Conservation (phyloP, 2,113 vertebrate genomes). For the Antechinus stuartii region DNA sequence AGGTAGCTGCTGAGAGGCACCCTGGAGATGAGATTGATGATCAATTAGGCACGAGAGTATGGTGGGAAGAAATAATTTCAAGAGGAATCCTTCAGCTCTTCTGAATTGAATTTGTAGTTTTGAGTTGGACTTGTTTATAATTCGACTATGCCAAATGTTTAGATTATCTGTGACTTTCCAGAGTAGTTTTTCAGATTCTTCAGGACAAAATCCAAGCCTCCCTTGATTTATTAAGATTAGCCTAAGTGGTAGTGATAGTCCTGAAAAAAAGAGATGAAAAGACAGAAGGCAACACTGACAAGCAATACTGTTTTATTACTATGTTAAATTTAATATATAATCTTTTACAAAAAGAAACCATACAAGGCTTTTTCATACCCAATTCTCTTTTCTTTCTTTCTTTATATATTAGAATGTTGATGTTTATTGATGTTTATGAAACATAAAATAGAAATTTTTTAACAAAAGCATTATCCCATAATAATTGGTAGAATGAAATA, state of each 20-base stretch:
- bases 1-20: not conserved
- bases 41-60: not conserved
- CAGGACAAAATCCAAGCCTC: not conserved
- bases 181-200: not conserved
- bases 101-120: not conserved
- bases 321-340: not conserved
- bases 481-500: too few relatives aligned
- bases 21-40: not conserved
- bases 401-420: too few relatives aligned
- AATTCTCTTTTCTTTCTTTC: too few relatives aligned
- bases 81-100: not conserved
- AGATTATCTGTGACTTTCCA: not conserved
- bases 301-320: not conserved
- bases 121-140: not conserved
- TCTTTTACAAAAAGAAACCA: too few relatives aligned
- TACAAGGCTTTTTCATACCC: too few relatives aligned
- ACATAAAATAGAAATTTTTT: too few relatives aligned
- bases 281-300: not conserved
- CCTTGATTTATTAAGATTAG: not conserved
- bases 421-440: too few relatives aligned
- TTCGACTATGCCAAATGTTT: not conserved
- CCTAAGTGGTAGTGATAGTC: not conserved
- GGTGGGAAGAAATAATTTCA: not conserved
- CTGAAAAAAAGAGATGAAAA: not conserved
- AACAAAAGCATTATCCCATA: too few relatives aligned